A percentile compares a stretch with the other conserved stretches of the same genome.
phyloP scores from a whole-genome alignment of 2,888 invertebrate species.

The Drosophila aldrichi region DNA sequence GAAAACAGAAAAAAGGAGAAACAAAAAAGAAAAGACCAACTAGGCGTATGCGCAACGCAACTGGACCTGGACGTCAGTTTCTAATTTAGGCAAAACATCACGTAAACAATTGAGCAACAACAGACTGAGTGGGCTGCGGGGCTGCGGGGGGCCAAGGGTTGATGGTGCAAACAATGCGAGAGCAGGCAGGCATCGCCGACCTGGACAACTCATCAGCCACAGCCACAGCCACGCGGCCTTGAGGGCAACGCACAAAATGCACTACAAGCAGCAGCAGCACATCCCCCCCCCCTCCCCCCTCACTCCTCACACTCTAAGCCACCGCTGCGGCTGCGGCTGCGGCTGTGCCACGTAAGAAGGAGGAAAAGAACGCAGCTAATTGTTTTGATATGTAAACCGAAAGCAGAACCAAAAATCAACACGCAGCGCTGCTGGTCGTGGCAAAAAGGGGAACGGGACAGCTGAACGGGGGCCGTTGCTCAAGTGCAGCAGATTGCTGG shows the following conservation, averaged over 20 bases:
- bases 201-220: slow-evolving; percentile 66
- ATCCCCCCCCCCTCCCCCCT: background rate
- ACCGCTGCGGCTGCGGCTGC: background rate
- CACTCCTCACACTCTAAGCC: background rate
- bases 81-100: slow-evolving; percentile 79
- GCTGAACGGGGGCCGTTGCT: slow-evolving; percentile 13
- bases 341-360: slow-evolving; percentile 15
- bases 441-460: background rate
- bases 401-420: slow-evolving; percentile 77
- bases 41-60: slow-evolving; percentile 54
- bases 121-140: slow-evolving; percentile 34
- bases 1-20: background rate
- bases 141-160: slow-evolving; percentile 1
- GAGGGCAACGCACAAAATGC: slow-evolving; percentile 73
- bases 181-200: slow-evolving; percentile 25
- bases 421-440: slow-evolving; percentile 55
- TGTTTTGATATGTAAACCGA: slow-evolving; percentile 78
- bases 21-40: slow-evolving; percentile 13
- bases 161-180: slow-evolving; percentile 54
- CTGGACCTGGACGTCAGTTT: slow-evolving; percentile 51
- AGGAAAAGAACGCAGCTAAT: slow-evolving; percentile 59
- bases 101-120: slow-evolving; percentile 79
- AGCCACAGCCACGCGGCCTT: slow-evolving; percentile 60
- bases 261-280: slow-evolving; percentile 27
- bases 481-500: slow-evolving; percentile 60